A percentile compares a stretch with the other conserved stretches of the same genome.
phyloP scores from a whole-genome alignment of 2,888 invertebrate species.

The Amiota minor region DNA sequence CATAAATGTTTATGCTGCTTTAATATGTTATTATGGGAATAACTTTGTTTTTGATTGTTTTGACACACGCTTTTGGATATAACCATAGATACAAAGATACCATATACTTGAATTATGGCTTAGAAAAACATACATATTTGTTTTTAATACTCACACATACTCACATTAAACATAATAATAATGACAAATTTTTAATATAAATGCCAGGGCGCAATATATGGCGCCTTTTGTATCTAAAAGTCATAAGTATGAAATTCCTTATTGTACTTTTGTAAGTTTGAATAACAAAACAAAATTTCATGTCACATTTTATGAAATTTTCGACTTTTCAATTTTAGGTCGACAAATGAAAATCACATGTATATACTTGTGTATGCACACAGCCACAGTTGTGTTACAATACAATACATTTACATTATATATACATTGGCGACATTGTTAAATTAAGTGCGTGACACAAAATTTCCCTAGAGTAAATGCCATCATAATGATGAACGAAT shows the following conservation, averaged over 20 bases:
- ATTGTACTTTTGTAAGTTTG: conserved; percentile 6
- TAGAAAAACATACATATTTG: no score
- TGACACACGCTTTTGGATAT: neutral
- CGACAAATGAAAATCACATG: conserved; percentile 22
- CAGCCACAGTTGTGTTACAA: neutral
- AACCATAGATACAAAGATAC: conserved; percentile 9
- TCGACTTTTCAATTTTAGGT: conserved; percentile 22
- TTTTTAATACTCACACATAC: conserved; percentile 45
- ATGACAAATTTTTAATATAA: conserved; percentile 18
- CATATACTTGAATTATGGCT: neutral
- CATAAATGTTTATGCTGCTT: neutral
- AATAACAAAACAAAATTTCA: conserved; percentile 7
- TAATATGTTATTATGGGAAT: conserved; percentile 17
- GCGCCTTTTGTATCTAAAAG: conserved; percentile 4
- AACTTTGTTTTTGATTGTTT: conserved; percentile 26
- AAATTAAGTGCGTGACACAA: conserved; percentile 17
- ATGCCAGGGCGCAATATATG: neutral
- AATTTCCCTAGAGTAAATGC: conserved; percentile 20
- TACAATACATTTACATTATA: neutral
- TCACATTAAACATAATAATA: conserved; percentile 24
- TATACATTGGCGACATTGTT: conserved; percentile 3
- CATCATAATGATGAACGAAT: neutral
- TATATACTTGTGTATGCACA: no score
- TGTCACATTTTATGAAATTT: conserved; percentile 30
- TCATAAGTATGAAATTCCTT: neutral